A percentile compares a stretch with the other conserved stretches of the same genome.
Evolutionary conservation across 1,140 invertebrate genomes (phyloP).

Genomic region (Varroa destructor): DNA sequence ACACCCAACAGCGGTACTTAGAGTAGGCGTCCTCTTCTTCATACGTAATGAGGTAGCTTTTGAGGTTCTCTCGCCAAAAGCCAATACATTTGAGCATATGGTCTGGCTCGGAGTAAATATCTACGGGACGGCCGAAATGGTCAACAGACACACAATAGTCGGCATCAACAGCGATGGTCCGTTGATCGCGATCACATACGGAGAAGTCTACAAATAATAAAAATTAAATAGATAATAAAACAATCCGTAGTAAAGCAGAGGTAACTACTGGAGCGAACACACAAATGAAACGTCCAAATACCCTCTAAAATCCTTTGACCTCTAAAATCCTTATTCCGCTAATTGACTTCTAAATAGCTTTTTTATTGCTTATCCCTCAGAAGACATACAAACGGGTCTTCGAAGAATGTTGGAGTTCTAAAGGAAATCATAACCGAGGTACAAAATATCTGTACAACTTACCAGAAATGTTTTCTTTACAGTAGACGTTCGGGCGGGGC

Average conservation of each 20-base stretch:
- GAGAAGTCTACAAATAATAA: conserved; percentile 55
- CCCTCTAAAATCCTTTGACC: no score
- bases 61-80: conserved; percentile 94
- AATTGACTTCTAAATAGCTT: no score
- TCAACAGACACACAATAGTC: conserved; percentile 92
- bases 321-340: no score
- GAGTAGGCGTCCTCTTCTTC: conserved; percentile 89
- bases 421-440: no score
- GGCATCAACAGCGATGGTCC: conserved; percentile 80
- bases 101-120: conserved; percentile 89
- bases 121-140: conserved; percentile 75
- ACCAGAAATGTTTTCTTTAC: conserved; percentile 72
- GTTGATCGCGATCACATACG: conserved; percentile 81
- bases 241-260: no score
- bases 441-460: neutral
- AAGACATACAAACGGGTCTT: no score
- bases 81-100: conserved; percentile 93
- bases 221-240: no score
- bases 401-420: no score
- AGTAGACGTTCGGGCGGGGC: conserved; percentile 79
- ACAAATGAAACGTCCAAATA: no score
- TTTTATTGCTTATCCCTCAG: no score
- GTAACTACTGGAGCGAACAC: no score
- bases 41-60: conserved; percentile 89
- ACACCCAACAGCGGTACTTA: conserved; percentile 91